These are phyloP conservation scores for Pimpla rufipes DNA, from an alignment of 2,888 invertebrate genomes.

Conservation along the genomic window DNA sequence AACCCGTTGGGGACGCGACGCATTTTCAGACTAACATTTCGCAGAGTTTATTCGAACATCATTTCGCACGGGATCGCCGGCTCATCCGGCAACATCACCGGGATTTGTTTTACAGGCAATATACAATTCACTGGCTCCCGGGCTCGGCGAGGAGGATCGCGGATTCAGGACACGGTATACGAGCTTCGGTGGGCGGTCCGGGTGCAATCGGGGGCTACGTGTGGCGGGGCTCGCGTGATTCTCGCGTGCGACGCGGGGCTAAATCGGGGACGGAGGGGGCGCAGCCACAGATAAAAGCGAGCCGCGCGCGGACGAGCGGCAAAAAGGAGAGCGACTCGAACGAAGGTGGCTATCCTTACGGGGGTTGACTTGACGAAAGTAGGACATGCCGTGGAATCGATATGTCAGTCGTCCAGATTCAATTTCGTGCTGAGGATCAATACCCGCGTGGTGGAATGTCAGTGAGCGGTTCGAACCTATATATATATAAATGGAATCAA, in stretches of 20 bases:
- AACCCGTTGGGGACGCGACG: too few relatives aligned
- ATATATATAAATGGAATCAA: slow-evolving; percentile 29
- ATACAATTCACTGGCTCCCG: neutral
- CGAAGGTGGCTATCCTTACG: slow-evolving; percentile 74
- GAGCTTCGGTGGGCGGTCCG: neutral
- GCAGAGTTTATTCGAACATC: neutral
- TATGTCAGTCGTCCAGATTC: slow-evolving; percentile 81
- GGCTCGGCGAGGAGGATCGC: neutral
- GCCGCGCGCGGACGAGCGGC: slow-evolving; percentile 12
- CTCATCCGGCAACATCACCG: neutral
- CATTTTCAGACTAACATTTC: too few relatives aligned
- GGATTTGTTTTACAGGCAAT: slow-evolving; percentile 1
- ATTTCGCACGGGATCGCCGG: too few relatives aligned
- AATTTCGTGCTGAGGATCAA: slow-evolving; percentile 78
- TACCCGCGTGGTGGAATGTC: slow-evolving; percentile 64
- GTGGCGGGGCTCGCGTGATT: slow-evolving; percentile 12
- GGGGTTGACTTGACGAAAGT: slow-evolving; percentile 77
- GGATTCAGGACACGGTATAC: neutral
- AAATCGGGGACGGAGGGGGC: neutral
- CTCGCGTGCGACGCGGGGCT: slow-evolving; percentile 38
- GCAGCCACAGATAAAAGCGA: slow-evolving; percentile 45
- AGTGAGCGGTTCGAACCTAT: slow-evolving; percentile 13
- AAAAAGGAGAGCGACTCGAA: slow-evolving; percentile 65
- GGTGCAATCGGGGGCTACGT: neutral
- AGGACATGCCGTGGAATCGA: slow-evolving; percentile 80